Evolutionary conservation across 37 sponge, comb jelly and placozoan species (phyloP), one percentile per base, ranked within the genome.

Genomic region (Ephydatia muelleri): DNA sequence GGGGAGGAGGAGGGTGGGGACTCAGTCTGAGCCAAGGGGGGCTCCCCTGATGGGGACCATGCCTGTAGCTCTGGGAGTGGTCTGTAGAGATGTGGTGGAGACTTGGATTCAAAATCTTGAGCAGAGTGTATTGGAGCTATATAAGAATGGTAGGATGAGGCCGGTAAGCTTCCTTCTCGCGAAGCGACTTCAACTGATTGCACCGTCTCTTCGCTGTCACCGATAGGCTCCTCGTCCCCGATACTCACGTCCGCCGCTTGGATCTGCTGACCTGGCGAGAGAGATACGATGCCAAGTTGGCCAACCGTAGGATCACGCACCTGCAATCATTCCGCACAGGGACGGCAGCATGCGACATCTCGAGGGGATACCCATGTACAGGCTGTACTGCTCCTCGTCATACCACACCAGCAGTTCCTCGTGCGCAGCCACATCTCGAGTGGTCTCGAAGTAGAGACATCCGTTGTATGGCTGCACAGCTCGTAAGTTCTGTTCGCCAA

Each of bases 391-490:
- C 0, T 34, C 28, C 13, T 92, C 74, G 38, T 91, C 93, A 65
- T 93, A 96, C 97, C 97, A 96, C 29, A 96, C 90, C 78, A 96
- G 84, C 82, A 96, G 75, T 71, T 96, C 97, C 73, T 96, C 91
- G 23, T 90, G 90, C 5, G 38, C 36, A 0, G 23, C 11, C 8
- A 94, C 83, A 68, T 92, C 78, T 30, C 86, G 76, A 5, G 85
- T 88, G 25, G 91, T 84, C 25, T 76, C 78, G 84, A 86, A 96
- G 87, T 85, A 96, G 39, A 96, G 30, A 29, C 87, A 73, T 21
- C 80, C 73, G 13, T 80, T 75, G 72, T 87, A 79, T 11, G 57
- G 57, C 80, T 93, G 97, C 23, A 87, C 72, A 5, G 89, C 82
- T 27, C 80, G 81, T 38, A 96, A 66, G 76, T 93, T 96, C 76